Base-by-base conservation (phyloP, 2,888 invertebrate species). In the Gari tellinella region DNA sequence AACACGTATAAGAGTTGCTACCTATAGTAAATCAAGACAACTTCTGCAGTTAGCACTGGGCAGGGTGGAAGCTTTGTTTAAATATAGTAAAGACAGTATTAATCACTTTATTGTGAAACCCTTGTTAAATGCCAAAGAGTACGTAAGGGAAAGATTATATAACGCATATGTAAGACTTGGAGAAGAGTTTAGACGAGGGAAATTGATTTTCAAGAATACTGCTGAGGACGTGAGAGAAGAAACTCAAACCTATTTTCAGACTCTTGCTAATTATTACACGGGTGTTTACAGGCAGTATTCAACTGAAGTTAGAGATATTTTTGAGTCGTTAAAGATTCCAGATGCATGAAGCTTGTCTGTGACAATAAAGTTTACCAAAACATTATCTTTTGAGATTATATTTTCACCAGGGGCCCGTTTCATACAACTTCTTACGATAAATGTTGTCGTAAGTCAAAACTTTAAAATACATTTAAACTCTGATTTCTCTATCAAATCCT, bases 271-370 rank as follows among this genome's bases (percentile, higher is more conserved):
- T 31, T 78, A 78, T 63, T 78, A 78, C 41, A 72, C 73, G 5
- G 62, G 52, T 52, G 78, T 78, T n/a, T 78, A 78, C 46, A 66
- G 58, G 63, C 73, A 78, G 23, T 78, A 78, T 62, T 64, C 73
- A 7, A 64, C 52, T 10, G 78, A 78, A 55, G 67, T 78, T 10
- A 67, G 73, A 53, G 70, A 78, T 31, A 74, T 78, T 21, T 78
- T 73, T 57, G 72, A 74, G 43, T 78, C 78, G 7, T 61, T 78
- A 31, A 74, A 78, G 56, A 62, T 78, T 37, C 78, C 78, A 1
- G 64, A 72, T 14, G 41, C 60, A n/a, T 60, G 38, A 40, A 2
- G 5, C n/a, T n/a, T n/a, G n/a, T n/a, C n/a, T n/a, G n/a, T n/a
- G n/a, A n/a, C n/a, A n/a, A n/a, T n/a, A n/a, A n/a, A n/a, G n/a